Evolutionary conservation across 2,113 vertebrate genomes (phyloP), one percentile per base, ranked within the genome.

Genomic region (Guaruba guarouba): DNA sequence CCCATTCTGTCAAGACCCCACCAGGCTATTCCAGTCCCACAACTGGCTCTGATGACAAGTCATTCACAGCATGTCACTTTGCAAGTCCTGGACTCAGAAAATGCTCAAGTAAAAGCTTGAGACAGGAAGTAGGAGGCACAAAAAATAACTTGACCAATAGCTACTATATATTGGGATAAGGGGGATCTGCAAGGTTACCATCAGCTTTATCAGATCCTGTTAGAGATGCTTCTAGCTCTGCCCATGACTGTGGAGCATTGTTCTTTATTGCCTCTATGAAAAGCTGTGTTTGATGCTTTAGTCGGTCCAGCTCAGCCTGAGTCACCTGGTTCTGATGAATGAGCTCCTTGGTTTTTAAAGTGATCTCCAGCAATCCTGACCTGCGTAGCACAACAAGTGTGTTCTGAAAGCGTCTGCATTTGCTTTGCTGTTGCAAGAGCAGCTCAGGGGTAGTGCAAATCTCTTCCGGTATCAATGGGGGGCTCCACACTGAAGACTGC

Each of bases 291-390:
- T 99, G 99, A 96, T 98, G 98, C 93, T 98, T 98, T 22, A 99
- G 98, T 63, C 97, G 98, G 94, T 98, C 98, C 84, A 99, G 97
- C 93, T 99, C 98, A 2, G 97, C 88, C 93, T 99, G 99, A 7
- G 98, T 99, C 82, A 98, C 98, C 64, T 98, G 98, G 95, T 99
- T 99, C 93, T 99, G 98, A 77, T 98, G 98, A 82, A 99, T 99
- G 82, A 99, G 94, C 95, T 99, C 99, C 98, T 99, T 99, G n/a
- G 98, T 99, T 94, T 99, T 99, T 97, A 99, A 96, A 37, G 99
- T 99, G 96, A 99, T 99, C 62, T 98, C 98, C 93, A 99, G 98
- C 96, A 99, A 88, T 3, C 99, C 99, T 0, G 98, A 99, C 55
- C 97, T 98, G 88, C 97, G 98, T 3, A 99, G 98, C 75, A 99